Evolutionary conservation across 2,797 vertebrate species (phyloP), one percentile per base, ranked within the genome.

Genomic region (Steatocranus sp.): DNA sequence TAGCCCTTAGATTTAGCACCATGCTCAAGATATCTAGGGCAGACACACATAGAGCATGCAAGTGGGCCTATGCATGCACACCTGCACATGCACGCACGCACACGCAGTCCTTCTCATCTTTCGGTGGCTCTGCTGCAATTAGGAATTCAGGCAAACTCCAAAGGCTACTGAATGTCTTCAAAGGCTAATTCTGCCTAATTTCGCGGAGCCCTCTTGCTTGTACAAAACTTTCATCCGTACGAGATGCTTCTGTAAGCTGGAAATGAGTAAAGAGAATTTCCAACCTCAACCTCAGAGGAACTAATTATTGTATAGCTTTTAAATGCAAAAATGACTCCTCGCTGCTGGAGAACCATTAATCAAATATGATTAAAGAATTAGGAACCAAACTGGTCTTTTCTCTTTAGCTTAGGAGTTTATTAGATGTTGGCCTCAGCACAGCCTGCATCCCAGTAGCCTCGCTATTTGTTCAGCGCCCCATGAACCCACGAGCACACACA

Each of bases 261-360:
- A 90, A 93, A 86, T 30, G 87, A 92, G 86, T 81, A 87, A 92
- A 91, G 90, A 94, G 89, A 90, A 89, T 92, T 91, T 95, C 78
- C 89, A 93, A 89, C 85, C 77, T 81, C 88, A 87, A 87, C 90
- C 96, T 95, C 96, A 86, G 93, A 96, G 95, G 95, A 96, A 93
- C 93, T 96, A 91, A 96, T 96, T 96, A 96, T 94, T 91, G 87
- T 94, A 94, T 87, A 90, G 89, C 89, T 96, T 95, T 93, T 94
- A 94, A 95, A 95, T 92, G 91, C 85, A 93, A 86, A 95, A 91
- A 88, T 74, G 85, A 79, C 88, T 89, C 81, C 30, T 86, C 86
- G 89, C 93, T 90, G 86, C 86, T 86, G 86, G 77, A 80, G 87
- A 87, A 88, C 87, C 88, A 87, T 93, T 94, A 88, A 95, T 95